A percentile compares a stretch with the other conserved stretches of the same genome.
Evolutionary conservation across 2,113 vertebrate genomes (phyloP).

Genomic region (Macroglossus sobrinus): DNA sequence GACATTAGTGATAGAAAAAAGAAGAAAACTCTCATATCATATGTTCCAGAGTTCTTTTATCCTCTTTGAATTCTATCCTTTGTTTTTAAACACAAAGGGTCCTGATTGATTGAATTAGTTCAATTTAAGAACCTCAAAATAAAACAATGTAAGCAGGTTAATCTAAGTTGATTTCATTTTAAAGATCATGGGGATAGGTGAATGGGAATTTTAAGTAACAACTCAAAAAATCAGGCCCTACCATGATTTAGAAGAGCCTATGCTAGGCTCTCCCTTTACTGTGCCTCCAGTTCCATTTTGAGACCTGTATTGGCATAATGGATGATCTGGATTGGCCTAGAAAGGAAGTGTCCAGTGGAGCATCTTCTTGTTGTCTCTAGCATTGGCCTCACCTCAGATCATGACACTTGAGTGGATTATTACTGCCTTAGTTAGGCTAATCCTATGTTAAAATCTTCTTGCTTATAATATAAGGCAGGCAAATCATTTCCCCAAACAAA

Average conservation of each 20-base stretch:
- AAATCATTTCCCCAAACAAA: background rate
- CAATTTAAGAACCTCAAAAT: background rate
- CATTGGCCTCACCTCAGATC: background rate
- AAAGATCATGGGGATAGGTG: background rate
- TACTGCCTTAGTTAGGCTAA: background rate
- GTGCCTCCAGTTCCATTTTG: background rate
- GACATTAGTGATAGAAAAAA: background rate
- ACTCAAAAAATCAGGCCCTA: background rate
- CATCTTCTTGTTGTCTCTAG: background rate
- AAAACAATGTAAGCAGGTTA: conserved; percentile 1
- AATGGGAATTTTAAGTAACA: background rate
- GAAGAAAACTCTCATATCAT: background rate
- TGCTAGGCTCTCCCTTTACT: background rate
- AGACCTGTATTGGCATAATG: background rate
- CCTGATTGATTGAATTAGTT: background rate
- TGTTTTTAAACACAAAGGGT: conserved; percentile 1
- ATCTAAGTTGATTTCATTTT: background rate
- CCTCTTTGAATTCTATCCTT: conserved; percentile 15
- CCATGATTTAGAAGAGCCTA: background rate
- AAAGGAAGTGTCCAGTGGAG: background rate
- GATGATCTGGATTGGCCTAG: background rate
- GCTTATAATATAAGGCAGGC: background rate
- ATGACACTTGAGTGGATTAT: background rate
- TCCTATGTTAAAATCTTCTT: background rate
- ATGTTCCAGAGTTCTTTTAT: background rate